A percentile compares a stretch with the other conserved stretches of the same genome.
phyloP scores from a whole-genome alignment of 35 echinoderm and acorn worm species.

The Ptychodera flava region DNA sequence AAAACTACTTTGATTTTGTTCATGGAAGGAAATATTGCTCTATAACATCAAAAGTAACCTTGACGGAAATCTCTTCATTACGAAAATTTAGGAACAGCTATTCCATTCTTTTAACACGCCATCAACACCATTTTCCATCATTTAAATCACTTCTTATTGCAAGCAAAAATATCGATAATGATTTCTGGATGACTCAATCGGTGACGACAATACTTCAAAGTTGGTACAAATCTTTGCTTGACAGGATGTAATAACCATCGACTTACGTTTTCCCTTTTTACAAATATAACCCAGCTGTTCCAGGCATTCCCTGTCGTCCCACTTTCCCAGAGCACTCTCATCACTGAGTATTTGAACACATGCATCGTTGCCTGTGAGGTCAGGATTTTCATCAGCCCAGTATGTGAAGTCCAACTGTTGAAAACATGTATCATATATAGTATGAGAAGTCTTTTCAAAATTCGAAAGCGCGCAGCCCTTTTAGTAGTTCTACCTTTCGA shows the following conservation, averaged over 20 bases:
- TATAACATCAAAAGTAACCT: too few relatives aligned
- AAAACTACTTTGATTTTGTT: too few relatives aligned
- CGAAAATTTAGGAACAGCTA: not conserved
- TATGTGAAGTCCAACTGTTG: conserved; percentile 64
- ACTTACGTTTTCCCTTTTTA: conserved; percentile 74
- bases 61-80: too few relatives aligned
- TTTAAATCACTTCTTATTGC: not conserved
- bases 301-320: conserved; percentile 58
- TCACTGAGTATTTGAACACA: conserved; percentile 35
- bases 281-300: conserved; percentile 39
- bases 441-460: not conserved
- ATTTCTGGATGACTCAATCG: not conserved
- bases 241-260: not conserved
- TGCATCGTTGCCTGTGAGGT: conserved; percentile 36
- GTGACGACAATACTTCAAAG: not conserved
- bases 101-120: not conserved
- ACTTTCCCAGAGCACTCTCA: conserved; percentile 45
- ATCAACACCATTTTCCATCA: not conserved
- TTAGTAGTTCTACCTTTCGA: not conserved
- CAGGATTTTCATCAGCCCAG: conserved; percentile 43
- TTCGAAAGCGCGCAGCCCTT: not conserved
- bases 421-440: conserved; percentile 1
- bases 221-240: not conserved
- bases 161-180: not conserved
- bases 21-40: too few relatives aligned